These are phyloP conservation scores for Sebastolobus altivelis DNA, from an alignment of 2,797 vertebrate species.

Conservation along the genomic window DNA sequence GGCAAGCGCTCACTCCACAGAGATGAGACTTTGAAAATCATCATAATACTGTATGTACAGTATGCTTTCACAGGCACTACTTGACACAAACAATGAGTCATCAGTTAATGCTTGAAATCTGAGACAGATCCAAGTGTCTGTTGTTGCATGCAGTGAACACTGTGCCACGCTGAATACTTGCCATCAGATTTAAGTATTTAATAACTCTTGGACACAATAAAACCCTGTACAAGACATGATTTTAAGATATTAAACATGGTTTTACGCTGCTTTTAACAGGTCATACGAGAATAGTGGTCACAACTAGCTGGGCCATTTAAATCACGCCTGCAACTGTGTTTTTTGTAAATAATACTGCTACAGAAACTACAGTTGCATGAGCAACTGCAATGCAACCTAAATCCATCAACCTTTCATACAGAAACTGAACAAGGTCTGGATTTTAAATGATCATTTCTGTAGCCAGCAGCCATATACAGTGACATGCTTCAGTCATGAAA, in stretches of 20 bases:
- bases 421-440: background rate
- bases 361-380: background rate
- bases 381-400: background rate
- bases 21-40: conserved; percentile 36
- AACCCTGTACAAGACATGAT: background rate
- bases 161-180: conserved; percentile 6
- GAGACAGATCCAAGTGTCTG: conserved; percentile 31
- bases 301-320: background rate
- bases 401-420: background rate
- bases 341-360: background rate
- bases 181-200: conserved; percentile 23
- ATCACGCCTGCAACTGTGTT: background rate
- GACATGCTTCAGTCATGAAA: conserved; percentile 3
- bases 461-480: background rate
- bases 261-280: background rate
- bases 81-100: conserved; percentile 54
- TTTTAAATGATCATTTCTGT: conserved; percentile 22
- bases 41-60: conserved; percentile 14
- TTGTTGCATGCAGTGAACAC: conserved; percentile 12
- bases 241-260: background rate
- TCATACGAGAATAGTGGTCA: background rate
- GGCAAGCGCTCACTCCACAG: conserved; percentile 19
- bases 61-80: conserved; percentile 40
- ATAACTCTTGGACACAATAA: background rate
- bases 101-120: conserved; percentile 47